Conservation (phyloP, 37 sponge, comb jelly and placozoan species). For the Cliona cf. orientalis region DNA sequence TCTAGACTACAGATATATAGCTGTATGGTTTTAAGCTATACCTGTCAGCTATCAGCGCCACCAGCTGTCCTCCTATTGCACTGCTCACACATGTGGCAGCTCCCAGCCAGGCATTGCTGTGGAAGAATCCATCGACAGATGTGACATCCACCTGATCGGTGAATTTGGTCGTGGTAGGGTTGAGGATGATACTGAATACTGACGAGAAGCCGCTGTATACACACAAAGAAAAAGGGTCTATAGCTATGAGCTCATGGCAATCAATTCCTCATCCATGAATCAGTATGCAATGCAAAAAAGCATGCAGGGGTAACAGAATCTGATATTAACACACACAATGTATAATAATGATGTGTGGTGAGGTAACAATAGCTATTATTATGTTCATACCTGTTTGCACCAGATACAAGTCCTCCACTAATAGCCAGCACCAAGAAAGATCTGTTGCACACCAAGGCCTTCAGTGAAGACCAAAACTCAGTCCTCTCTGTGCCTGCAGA, state of each 20-base stretch:
- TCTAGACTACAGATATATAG: too few relatives aligned
- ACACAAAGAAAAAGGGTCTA: too few relatives aligned
- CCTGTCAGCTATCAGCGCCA: conserved; percentile 43
- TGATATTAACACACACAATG: too few relatives aligned
- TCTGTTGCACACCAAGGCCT: conserved; percentile 12
- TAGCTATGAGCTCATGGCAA: too few relatives aligned
- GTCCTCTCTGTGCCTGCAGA: conserved; percentile 23
- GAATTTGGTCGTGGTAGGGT: conserved; percentile 26
- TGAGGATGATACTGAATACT: conserved; percentile 36
- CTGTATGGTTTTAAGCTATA: too few relatives aligned
- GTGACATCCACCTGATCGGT: conserved; percentile 20
- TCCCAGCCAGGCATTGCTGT: conserved; percentile 51
- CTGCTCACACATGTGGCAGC: conserved; percentile 10
- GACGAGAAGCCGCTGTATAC: conserved; percentile 45
- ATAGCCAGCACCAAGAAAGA: conserved; percentile 9
- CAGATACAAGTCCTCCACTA: conserved; percentile 43
- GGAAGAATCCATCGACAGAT: conserved; percentile 25
- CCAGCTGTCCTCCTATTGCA: conserved; percentile 24
- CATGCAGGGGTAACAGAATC: too few relatives aligned
- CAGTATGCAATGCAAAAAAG: too few relatives aligned
- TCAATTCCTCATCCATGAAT: too few relatives aligned
- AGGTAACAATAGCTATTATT: too few relatives aligned
- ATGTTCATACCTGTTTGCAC: conserved; percentile 22
- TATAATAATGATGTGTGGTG: too few relatives aligned
- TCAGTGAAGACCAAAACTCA: conserved; percentile 11